Percentiles rank a stretch among this genome's conserved stretches.
These are phyloP conservation scores for Odontamblyopus rebecca DNA, from an alignment of 2,797 vertebrate species.

Conservation along the genomic window DNA sequence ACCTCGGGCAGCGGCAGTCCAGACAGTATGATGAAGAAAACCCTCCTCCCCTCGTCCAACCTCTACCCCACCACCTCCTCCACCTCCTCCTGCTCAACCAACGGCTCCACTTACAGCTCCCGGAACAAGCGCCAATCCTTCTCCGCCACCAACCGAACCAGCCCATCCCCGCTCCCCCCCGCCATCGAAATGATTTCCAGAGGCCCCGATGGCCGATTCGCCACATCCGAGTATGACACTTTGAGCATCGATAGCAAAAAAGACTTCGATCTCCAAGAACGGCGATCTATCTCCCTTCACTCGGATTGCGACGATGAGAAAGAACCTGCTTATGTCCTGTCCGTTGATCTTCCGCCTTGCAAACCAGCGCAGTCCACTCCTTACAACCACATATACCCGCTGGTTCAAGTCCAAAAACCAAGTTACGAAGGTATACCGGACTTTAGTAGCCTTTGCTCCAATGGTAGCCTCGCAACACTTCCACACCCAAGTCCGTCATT, in stretches of 20 bases:
- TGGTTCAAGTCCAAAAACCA: conserved; percentile 35
- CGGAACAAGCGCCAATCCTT: conserved; percentile 36
- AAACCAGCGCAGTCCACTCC: conserved; percentile 14
- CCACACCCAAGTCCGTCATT: conserved; percentile 36
- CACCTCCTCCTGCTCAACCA: conserved; percentile 61
- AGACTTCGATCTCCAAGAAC: conserved; percentile 23
- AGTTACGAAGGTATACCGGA: conserved; percentile 44
- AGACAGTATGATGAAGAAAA: conserved; percentile 88
- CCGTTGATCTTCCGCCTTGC: conserved; percentile 72
- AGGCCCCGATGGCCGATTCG: conserved; percentile 90
- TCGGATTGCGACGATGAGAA: conserved; percentile 59
- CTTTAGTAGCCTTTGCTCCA: conserved; percentile 59
- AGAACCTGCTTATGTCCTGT: conserved; percentile 73
- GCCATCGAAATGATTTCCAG: conserved; percentile 87
- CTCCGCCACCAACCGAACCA: conserved; percentile 58
- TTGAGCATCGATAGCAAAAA: conserved; percentile 41
- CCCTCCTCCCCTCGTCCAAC: conserved; percentile 78
- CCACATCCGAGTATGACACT: conserved; percentile 50
- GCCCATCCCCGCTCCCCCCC: conserved; percentile 47
- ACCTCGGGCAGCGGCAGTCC: conserved; percentile 78
- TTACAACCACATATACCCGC: conserved; percentile 19
- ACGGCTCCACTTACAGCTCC: conserved; percentile 64
- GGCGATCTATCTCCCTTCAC: conserved; percentile 65
- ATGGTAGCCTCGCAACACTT: conserved; percentile 43
- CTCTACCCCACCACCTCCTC: conserved; percentile 69